Evolutionary conservation across 2,113 vertebrate species (phyloP).

Genomic region (Sinosuthora webbiana): DNA sequence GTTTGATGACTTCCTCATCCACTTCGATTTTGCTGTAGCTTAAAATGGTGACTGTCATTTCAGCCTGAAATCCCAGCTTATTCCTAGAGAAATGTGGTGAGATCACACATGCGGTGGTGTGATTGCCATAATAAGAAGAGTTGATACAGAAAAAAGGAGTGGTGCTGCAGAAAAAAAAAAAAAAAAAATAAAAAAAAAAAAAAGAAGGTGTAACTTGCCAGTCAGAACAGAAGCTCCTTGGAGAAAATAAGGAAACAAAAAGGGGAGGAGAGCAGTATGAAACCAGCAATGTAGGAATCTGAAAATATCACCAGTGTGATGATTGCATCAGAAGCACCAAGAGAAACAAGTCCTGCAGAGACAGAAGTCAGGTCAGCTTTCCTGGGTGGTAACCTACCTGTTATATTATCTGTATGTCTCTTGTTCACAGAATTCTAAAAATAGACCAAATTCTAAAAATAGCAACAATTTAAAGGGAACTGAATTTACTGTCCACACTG

Average conservation of each 20-base stretch:
- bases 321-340: not conserved
- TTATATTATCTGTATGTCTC: not conserved
- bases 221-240: not conserved
- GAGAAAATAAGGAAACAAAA: not conserved
- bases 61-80: not conserved
- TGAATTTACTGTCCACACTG: not conserved
- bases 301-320: not conserved
- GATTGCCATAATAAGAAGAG: not conserved
- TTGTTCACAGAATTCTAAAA: not conserved
- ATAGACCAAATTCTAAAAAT: not conserved
- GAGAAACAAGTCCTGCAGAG: not conserved
- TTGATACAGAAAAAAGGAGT: not conserved
- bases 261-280: fast-evolving
- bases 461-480: not conserved
- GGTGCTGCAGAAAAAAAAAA: too few species aligned
- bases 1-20: not conserved
- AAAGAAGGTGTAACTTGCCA: not conserved
- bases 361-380: not conserved
- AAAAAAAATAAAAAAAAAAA: not conserved
- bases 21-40: not conserved
- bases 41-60: not conserved
- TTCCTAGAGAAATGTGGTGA: not conserved
- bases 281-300: not conserved
- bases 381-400: too few species aligned
- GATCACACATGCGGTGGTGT: not conserved